Base-by-base conservation (phyloP, 1,140 invertebrate genomes). In the Hylyphantes graminicola region DNA sequence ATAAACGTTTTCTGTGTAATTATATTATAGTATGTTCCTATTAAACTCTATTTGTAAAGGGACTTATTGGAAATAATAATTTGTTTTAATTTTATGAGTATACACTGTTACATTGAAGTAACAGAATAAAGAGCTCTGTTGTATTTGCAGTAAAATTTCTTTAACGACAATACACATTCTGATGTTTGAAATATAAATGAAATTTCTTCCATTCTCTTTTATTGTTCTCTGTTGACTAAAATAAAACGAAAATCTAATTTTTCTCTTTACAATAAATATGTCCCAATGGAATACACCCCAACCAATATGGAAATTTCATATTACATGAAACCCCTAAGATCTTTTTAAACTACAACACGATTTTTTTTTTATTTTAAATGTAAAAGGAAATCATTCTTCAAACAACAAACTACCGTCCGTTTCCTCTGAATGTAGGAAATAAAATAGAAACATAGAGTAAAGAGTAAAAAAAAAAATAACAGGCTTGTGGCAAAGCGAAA, bases 231-330 rank as follows among this genome's bases (percentile, higher is more conserved):
- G 5, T 35, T 35, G 35, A 54, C 51, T 17, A 11, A 70, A 19
- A 70, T 50, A 54, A 70, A 68, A 53, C 2, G n/a, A 17, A n/a
- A n/a, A n/a, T 9, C 7, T n/a, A 53, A 53, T 70, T 70, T 70
- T 19, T 21, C 48, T 53, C 50, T 10, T 70, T 13, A 13, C 12
- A 13, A 59, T 53, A 70, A 53, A 53, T 17, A 53, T 21, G 35
- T 53, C 59, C 50, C 17, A 35, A 57, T 17, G 35, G 21, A 19
- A 76, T 59, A 57, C 17, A 61, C 9, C 8, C 15, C 21, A 59
- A 61, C 35, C 61, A 67, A 78, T 78, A 67, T 78, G 61, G 63
- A 78, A 55, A 76, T 54, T 78, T 55, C 75, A 78, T 21, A 78
- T 78, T 78, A 55, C 63, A 54, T 54, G 55, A 78, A 78, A 51